Percentiles rank a stretch among this genome's conserved stretches.
Conservation (phyloP, 92 coral and sea anemone genomes). For the Blastomussa wellsi region DNA sequence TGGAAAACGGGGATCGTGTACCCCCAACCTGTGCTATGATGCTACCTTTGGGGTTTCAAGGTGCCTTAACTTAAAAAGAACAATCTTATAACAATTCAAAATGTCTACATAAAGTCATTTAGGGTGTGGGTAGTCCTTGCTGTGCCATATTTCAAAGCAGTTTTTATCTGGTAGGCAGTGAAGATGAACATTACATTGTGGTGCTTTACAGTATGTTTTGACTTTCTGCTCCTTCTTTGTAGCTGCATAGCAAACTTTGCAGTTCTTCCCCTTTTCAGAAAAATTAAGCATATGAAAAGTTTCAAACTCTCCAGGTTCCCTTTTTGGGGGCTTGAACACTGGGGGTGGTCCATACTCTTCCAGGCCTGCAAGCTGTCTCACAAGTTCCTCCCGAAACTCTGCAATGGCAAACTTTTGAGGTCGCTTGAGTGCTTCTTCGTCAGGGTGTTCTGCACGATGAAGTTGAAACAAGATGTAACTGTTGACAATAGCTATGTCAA, state of each 20-base stretch:
- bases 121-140: background rate
- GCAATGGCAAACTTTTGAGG: constrained; percentile 31
- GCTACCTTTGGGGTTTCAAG: constrained; percentile 16
- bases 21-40: constrained; percentile 6
- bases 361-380: constrained; percentile 39
- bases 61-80: background rate
- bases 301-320: constrained; percentile 23
- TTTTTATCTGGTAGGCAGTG: constrained; percentile 33
- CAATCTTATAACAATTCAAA: background rate
- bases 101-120: background rate
- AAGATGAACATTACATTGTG: constrained; percentile 47
- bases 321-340: background rate
- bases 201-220: constrained; percentile 47
- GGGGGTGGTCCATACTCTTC: constrained; percentile 35
- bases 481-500: constrained; percentile 55
- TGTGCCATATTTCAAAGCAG: constrained; percentile 41
- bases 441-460: constrained; percentile 35
- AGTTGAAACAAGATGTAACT: constrained; percentile 46
- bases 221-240: constrained; percentile 39
- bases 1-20: constrained; percentile 6
- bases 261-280: constrained; percentile 18
- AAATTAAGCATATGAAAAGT: constrained; percentile 27
- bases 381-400: constrained; percentile 45
- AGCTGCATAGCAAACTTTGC: constrained; percentile 53
- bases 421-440: constrained; percentile 25